Conservation (phyloP, 2,113 vertebrate species). For the Dolichotis patagonum region DNA sequence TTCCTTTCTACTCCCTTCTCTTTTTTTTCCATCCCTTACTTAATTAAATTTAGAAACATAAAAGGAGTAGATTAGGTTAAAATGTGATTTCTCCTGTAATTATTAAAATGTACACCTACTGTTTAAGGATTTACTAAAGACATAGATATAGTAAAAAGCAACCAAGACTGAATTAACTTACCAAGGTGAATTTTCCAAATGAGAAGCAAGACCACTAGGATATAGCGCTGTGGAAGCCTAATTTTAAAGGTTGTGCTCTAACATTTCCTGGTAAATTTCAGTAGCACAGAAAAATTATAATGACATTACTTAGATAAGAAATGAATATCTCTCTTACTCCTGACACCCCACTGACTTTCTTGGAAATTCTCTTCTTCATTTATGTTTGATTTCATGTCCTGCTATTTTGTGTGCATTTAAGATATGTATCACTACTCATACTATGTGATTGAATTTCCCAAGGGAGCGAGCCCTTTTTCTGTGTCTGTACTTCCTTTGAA, state of each 20-base stretch:
- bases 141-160: not conserved
- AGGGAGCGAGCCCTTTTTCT: not conserved
- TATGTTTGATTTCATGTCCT: not conserved
- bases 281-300: not conserved
- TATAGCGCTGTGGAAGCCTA: not conserved
- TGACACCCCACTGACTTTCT: not conserved
- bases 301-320: not conserved
- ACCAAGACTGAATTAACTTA: not conserved
- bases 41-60: not conserved
- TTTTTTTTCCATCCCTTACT: not conserved
- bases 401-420: not conserved
- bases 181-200: not conserved
- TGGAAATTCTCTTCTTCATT: not conserved
- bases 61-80: not conserved
- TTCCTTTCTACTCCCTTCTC: fast-evolving
- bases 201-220: not conserved
- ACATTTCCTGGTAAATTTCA: not conserved
- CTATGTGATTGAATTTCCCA: constrained; percentile 10
- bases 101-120: not conserved
- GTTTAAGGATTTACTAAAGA: not conserved
- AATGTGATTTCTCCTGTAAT: not conserved
- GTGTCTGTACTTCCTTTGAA: not conserved
- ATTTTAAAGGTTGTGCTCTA: not conserved
- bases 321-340: not conserved
- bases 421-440: not conserved